phyloP scores from a whole-genome alignment of 2,797 vertebrate species.

The Protonibea diacanthus region DNA sequence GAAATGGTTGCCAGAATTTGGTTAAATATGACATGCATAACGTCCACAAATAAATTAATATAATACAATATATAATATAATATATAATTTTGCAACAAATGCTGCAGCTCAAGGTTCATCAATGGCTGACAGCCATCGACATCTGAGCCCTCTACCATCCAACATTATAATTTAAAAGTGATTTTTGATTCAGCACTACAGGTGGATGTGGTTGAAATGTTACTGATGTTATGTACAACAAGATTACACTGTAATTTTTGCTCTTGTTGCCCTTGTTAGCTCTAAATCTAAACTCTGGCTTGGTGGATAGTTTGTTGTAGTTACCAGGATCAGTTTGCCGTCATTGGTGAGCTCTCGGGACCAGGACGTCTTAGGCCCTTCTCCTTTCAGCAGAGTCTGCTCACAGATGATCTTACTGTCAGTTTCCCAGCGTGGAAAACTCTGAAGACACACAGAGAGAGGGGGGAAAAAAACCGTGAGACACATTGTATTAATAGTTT shows the following conservation, averaged over 20 bases:
- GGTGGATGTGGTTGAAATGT: not conserved
- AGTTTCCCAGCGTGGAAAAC: slow-evolving; percentile 88
- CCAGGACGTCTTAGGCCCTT: slow-evolving; percentile 94
- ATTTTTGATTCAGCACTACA: not conserved
- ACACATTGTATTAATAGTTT: not conserved
- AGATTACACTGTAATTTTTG: not conserved
- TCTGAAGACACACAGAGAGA: slow-evolving; percentile 62
- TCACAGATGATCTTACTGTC: slow-evolving; percentile 92
- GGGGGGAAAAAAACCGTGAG: not conserved
- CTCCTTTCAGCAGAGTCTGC: slow-evolving; percentile 92
- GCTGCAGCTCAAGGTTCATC: no score
- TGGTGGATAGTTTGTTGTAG: not conserved
- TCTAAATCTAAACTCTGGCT: not conserved
- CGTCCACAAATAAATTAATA: not conserved
- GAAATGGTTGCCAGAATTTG: not conserved
- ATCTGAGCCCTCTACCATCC: no score
- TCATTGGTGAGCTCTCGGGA: slow-evolving; percentile 92
- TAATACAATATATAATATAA: no score
- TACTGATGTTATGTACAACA: not conserved
- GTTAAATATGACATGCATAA: no score
- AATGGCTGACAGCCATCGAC: no score
- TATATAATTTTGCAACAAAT: not conserved
- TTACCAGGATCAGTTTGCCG: slow-evolving; percentile 92
- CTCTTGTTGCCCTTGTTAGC: not conserved
- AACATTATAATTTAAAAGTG: no score